Evolutionary conservation across 2,888 invertebrate species (phyloP), one percentile per base, ranked within the genome.

Genomic region (Chironomus riparius): DNA sequence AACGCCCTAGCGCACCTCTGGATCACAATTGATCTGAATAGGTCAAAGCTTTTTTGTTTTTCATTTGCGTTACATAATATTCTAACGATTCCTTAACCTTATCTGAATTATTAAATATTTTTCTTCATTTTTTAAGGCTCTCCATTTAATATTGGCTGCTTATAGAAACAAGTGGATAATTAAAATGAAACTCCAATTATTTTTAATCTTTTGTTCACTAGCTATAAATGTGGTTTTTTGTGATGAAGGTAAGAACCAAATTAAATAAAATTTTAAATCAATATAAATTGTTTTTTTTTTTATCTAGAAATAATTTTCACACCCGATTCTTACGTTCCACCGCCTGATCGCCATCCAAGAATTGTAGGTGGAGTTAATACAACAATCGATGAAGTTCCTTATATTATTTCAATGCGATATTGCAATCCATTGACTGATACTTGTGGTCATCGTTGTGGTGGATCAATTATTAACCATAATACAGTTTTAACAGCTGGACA

Each of bases 321-420:
- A 10, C 22, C 65, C 2, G 65, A 65, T 21, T 65, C 12, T 12
- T 13, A 24, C 38, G 21, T 18, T 0, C n/a, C n/a, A n/a, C n/a
- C n/a, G n/a, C 15, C 3, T 6, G 15, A 18, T 3, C 47, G 48
- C 1, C 48, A 24, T 22, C 47, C 62, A 28, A 10, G 74, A 65
- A 74, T 74, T 7, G 74, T 74, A 2, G 74, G 74, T 68, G 74
- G 74, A 0, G 4, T 4, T 6, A 68, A 74, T n/a, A n/a, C 74
- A 13, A 24, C 28, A n/a, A 74, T 74, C 13, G 65, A 65, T 6
- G 74, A 74, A 2, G 62, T 62, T 68, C 74, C 74, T n/a, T 48
- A 68, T n/a, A 65, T 65, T 22, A 68, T 74, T 7, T 62, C 68
- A n/a, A n/a, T 74, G 15, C 28, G 47, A 13, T 47, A 22, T n/a